Conservation (phyloP, 2,888 invertebrate species). For the Sinopyrophorus schimmeli region DNA sequence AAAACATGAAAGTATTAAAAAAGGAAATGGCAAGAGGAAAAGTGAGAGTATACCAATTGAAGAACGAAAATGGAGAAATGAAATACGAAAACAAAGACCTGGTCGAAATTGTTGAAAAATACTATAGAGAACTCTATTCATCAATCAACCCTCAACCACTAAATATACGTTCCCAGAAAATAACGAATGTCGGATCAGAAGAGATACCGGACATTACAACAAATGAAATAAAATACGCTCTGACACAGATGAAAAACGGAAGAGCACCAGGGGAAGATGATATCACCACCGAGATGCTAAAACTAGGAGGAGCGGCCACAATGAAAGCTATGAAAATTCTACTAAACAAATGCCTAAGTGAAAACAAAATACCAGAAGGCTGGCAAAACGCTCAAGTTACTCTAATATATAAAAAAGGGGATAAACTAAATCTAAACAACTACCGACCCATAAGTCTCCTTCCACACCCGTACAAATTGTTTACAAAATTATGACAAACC, state of each 20-base stretch:
- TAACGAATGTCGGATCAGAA: background rate
- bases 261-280: constrained; percentile 1
- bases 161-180: background rate
- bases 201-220: background rate
- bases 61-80: background rate
- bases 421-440: too few relatives aligned
- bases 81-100: background rate
- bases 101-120: background rate
- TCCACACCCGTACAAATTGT: too few relatives aligned
- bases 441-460: too few relatives aligned
- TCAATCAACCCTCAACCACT: background rate
- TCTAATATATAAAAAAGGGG: too few relatives aligned
- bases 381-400: too few relatives aligned
- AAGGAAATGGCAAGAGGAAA: background rate
- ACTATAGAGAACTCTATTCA: background rate
- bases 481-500: too few relatives aligned
- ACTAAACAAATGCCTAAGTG: background rate
- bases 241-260: constrained; percentile 1
- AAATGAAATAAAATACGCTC: constrained; percentile 3
- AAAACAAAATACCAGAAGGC: too few relatives aligned
- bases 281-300: background rate
- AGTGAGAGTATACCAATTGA: background rate
- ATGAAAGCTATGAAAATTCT: background rate
- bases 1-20: constrained; percentile 2
- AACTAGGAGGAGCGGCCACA: background rate